Conservation (phyloP, 1,140 invertebrate species). For the Leptinotarsa lineolata region DNA sequence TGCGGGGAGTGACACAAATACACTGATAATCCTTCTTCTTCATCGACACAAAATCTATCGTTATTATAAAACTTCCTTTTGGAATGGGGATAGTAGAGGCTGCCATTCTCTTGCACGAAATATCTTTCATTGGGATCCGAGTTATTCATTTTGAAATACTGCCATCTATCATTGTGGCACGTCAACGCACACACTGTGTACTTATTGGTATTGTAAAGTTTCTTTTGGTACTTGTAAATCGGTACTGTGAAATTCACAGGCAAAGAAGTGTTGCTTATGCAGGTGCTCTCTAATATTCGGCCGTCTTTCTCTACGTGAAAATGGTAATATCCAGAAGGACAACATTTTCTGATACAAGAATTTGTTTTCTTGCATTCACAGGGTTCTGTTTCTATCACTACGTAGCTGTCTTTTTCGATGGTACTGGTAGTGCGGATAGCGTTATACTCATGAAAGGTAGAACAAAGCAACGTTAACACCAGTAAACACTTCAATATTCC, state of each 20-base stretch:
- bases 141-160: constrained; percentile 25
- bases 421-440: not conserved
- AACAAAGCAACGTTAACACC: not conserved
- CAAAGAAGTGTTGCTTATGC: not conserved
- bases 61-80: constrained; percentile 1
- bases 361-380: constrained; percentile 11
- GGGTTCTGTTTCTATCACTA: not conserved
- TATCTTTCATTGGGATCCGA: constrained; percentile 9
- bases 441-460: not conserved
- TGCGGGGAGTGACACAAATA: constrained; percentile 18
- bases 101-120: constrained; percentile 30
- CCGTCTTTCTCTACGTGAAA: not conserved
- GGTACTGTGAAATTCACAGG: constrained; percentile 6
- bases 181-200: constrained; percentile 1
- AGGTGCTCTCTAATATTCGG: not conserved
- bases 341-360: constrained; percentile 24
- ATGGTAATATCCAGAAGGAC: constrained; percentile 11
- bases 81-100: constrained; percentile 17
- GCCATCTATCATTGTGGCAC: not conserved
- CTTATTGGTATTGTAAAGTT: not conserved
- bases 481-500: not conserved
- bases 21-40: constrained; percentile 26
- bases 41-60: constrained; percentile 29
- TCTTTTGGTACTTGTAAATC: not conserved
- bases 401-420: not conserved